Evolutionary conservation across 2,888 invertebrate genomes (phyloP), one percentile per base, ranked within the genome.

Genomic region (Hypolimnas misippus): DNA sequence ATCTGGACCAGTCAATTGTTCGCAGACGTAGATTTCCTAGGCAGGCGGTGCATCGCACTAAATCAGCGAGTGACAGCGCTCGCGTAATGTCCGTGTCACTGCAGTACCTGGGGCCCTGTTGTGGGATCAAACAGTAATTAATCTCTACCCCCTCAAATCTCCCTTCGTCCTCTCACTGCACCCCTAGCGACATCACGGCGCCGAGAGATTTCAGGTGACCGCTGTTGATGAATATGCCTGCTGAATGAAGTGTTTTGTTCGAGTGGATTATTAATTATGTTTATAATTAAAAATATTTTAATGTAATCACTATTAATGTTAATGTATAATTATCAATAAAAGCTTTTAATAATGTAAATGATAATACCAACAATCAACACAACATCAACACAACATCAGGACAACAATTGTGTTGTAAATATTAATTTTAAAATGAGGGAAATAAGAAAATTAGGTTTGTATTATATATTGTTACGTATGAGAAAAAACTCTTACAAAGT

Each of bases 121-220:
- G 67, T 61, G 75, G 79, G 80, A 84, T 84, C 84, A 84, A 85
- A 87, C 84, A 83, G 89, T 87, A 89, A 89, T 89, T 89, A 89
- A 89, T 89, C 87, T 85, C 72, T 61, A 70, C 67, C 67, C 69
- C 60, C 64, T 38, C 42, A 8, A 31, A 17, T 12, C 60, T 67
- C 58, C 50, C 54, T 44, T 57, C 62, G 46, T 59, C 71, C 69
- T 60, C 63, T 58, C 68, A 31, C 44, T 58, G 62, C 55, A 56
- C 68, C 69, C 68, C 70, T 67, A 69, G 76, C 81, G 82, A 75
- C 84, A 68, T 57, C 53, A 71, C 75, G 84, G 86, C 83, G 87
- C 84, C 85, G 72, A 63, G 67, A 72, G 73, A 70, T 69, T 71
- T 77, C 86, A 86, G 84, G 85, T 85, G 86, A 82, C 82, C 81